Evolutionary conservation across 2,797 vertebrate species (phyloP).

Genomic region (Hydrophis major): DNA sequence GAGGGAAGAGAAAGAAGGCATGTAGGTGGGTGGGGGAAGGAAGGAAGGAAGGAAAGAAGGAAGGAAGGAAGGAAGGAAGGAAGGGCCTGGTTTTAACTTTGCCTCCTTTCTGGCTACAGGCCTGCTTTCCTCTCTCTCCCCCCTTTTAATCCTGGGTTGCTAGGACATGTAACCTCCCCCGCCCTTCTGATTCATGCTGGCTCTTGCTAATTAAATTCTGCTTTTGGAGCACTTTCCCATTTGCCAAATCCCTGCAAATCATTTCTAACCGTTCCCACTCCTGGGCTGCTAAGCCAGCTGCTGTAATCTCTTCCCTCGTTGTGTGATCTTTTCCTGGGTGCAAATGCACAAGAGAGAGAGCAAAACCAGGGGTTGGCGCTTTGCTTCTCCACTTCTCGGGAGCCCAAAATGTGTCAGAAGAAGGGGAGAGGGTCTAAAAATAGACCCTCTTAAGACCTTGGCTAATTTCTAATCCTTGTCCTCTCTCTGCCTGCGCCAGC

Average conservation of each 20-base stretch:
- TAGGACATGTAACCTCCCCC: constrained; percentile 20
- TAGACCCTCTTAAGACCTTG: constrained; percentile 42
- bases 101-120: not conserved
- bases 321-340: constrained; percentile 56
- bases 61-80: not conserved
- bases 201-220: constrained; percentile 65
- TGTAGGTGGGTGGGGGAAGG: too few relatives aligned
- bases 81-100: not conserved
- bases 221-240: constrained; percentile 67
- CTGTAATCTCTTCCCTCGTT: constrained; percentile 53
- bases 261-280: constrained; percentile 57
- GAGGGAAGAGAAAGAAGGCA: too few relatives aligned
- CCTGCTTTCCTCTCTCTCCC: not conserved
- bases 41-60: too few relatives aligned
- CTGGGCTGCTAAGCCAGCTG: constrained; percentile 57
- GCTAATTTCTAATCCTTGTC: constrained; percentile 72
- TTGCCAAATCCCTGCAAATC: constrained; percentile 61
- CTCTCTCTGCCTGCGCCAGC: constrained; percentile 45
- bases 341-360: constrained; percentile 28
- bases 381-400: constrained; percentile 33
- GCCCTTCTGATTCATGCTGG: constrained; percentile 46
- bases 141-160: constrained; percentile 35
- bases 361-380: constrained; percentile 39
- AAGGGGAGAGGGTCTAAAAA: constrained; percentile 69
- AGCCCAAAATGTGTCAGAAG: constrained; percentile 65